Base-by-base conservation (phyloP, 2,797 vertebrate species). In the Parauchenoglanis ngamensis region DNA sequence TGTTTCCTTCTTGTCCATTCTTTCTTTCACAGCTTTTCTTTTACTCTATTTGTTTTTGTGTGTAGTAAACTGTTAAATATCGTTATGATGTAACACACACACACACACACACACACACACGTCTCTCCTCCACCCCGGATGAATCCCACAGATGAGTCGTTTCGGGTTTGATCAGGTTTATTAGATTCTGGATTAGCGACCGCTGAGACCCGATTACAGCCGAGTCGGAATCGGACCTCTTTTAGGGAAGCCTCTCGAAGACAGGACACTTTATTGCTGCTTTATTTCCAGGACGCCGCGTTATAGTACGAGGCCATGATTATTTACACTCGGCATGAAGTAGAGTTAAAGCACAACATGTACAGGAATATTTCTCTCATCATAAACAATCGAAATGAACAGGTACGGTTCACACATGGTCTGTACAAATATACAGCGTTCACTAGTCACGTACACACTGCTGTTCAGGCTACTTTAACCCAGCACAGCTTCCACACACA, bases 341-440 rank as follows among this genome's bases (percentile, higher is more conserved):
- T 17, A 15, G 67, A 25, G 28, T 46, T 78, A 87, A 79, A 79
- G 56, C 88, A 86, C 80, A 61, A 86, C 54, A 54, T 84, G 65
- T 79, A 89, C 86, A 72, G 73, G n/a, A 80, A 75, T 17, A 73
- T 73, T 52, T 57, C 79, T 11, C 49, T 65, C 7, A 12, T 46
- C 15, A 2, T 10, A 65, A 70, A 84, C 35, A 2, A 19, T 35
- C 75, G 28, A 68, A 70, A 79, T 1, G 2, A 63, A 56, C 35
- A 83, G 35, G 25, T 67, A 7, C 75, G 76, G 25, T 21, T 57
- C 79, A 77, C 83, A 89, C 80, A 84, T 68, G 4, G 52, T 89
- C 90, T 91, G 89, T 91, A 90, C 88, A 90, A 89, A 90, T 90
- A 85, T 89, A 89, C 89, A 90, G 80, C 68, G 61, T 80, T 87